phyloP scores from a whole-genome alignment of 2,888 invertebrate species.

The Glaucopsyche alexis region DNA sequence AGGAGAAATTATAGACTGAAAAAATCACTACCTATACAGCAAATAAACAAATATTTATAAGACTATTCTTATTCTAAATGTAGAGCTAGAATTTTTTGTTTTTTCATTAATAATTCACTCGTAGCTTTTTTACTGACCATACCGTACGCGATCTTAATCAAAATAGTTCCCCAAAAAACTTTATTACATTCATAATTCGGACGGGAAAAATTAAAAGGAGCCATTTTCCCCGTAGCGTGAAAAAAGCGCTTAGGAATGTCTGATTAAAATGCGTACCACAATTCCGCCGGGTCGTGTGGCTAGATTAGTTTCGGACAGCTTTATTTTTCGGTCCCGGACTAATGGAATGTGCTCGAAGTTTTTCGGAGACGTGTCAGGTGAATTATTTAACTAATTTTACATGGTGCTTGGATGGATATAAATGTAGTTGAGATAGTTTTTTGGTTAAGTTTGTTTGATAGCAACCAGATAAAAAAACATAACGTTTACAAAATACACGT shows the following conservation, averaged over 20 bases:
- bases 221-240: conserved; percentile 48
- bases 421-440: background rate
- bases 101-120: background rate
- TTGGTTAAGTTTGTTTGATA: background rate
- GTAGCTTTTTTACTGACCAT: background rate
- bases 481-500: too few species aligned
- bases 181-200: conserved; percentile 35
- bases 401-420: background rate
- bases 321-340: conserved; percentile 55
- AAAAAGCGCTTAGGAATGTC: conserved; percentile 65
- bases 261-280: conserved; percentile 67
- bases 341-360: conserved; percentile 45
- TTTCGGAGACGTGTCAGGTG: conserved; percentile 49
- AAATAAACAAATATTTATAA: too few species aligned
- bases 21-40: too few species aligned
- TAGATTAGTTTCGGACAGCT: conserved; percentile 68
- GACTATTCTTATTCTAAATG: too few species aligned
- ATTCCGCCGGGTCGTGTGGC: conserved; percentile 59
- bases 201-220: conserved; percentile 52
- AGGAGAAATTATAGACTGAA: too few species aligned
- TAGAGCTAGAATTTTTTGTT: too few species aligned
- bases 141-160: background rate
- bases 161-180: conserved; percentile 18
- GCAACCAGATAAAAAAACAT: background rate
- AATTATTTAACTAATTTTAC: conserved; percentile 31